Conservation (phyloP, 2,888 invertebrate genomes). For the Hofmannophila pseudospretella region DNA sequence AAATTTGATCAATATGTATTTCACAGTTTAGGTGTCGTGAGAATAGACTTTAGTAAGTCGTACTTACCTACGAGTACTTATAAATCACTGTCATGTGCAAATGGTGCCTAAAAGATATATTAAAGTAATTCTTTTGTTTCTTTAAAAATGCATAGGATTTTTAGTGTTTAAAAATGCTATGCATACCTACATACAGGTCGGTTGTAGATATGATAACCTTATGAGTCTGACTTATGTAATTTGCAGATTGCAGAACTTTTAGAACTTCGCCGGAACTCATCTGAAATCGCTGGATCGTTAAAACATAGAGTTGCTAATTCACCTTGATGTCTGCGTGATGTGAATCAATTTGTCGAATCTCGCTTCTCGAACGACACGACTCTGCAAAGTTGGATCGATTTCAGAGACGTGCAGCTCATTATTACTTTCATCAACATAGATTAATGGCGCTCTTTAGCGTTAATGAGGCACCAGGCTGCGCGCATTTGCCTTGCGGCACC, state of each 20-base stretch:
- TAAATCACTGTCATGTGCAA: neutral
- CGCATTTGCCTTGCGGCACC: conserved; percentile 43
- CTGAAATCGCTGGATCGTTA: neutral
- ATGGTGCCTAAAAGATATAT: neutral
- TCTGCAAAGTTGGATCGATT: conserved; percentile 24
- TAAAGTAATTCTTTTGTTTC: neutral
- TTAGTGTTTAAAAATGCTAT: no score
- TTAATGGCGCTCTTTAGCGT: conserved; percentile 58
- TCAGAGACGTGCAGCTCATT: conserved; percentile 35
- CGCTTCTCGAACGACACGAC: neutral
- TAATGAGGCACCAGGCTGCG: conserved; percentile 59
- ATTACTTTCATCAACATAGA: conserved; percentile 60
- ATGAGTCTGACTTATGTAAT: no score
- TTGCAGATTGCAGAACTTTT: no score
- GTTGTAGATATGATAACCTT: no score
- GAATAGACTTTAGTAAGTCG: neutral
- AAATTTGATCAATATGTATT: no score
- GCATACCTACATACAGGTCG: no score
- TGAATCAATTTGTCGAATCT: conserved; percentile 5
- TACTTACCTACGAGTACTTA: no score
- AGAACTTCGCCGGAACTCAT: neutral
- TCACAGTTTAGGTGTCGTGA: neutral
- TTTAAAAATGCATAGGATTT: no score
- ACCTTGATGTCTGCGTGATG: conserved; percentile 1
- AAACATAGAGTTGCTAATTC: conserved; percentile 2